These are phyloP conservation scores for Dissostichus mawsoni DNA, from an alignment of 2,113 vertebrate species.

Conservation along the genomic window DNA sequence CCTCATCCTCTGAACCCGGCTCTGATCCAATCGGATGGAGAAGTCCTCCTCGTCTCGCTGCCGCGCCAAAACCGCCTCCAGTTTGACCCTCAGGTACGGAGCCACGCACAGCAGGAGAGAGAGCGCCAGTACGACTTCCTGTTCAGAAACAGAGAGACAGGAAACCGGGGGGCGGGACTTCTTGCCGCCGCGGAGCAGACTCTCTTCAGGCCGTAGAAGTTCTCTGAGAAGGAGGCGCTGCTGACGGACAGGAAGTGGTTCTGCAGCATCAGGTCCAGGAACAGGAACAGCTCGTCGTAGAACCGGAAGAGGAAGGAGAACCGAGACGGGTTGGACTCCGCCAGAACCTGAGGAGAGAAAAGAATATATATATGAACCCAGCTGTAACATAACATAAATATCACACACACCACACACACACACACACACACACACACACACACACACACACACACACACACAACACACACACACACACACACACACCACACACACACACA, in stretches of 20 bases:
- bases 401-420: no score
- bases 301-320: constrained; percentile 89
- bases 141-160: constrained; percentile 76
- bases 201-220: constrained; percentile 95
- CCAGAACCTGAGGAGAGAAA: constrained; percentile 85
- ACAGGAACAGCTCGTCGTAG: constrained; percentile 92
- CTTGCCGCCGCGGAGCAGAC: constrained; percentile 52
- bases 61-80: constrained; percentile 88
- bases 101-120: constrained; percentile 87
- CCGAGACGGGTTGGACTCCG: constrained; percentile 89
- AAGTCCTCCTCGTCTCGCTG: constrained; percentile 96
- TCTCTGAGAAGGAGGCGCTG: constrained; percentile 95
- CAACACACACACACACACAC: no score
- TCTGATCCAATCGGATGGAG: constrained; percentile 90
- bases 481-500: no score
- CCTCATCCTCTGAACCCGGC: constrained; percentile 86
- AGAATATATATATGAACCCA: no score
- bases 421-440: no score
- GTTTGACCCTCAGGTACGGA: constrained; percentile 92
- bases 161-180: neutral
- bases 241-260: constrained; percentile 90
- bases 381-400: no score
- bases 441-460: no score
- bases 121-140: constrained; percentile 87
- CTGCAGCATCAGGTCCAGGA: constrained; percentile 93